Conservation (phyloP, 2,888 invertebrate species). For the Galerucella pusilla region DNA sequence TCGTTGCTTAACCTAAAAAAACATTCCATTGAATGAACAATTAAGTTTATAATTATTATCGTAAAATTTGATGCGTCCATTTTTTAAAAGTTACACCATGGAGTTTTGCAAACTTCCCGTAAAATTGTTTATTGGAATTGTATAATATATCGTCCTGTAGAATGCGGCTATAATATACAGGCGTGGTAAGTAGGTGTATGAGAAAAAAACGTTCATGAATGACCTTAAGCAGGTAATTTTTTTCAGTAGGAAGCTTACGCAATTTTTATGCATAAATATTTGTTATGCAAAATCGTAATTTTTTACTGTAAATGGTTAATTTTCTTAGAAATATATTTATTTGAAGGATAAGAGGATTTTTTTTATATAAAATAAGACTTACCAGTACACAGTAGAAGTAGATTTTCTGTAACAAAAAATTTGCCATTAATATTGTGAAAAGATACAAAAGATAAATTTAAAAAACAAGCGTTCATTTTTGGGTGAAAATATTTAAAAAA, state of each 20-base stretch:
- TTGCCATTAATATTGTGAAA: too few relatives aligned
- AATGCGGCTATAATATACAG: conserved; percentile 10
- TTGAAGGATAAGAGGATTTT: too few relatives aligned
- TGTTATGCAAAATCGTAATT: neutral
- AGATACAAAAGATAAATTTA: neutral
- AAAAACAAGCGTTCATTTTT: neutral
- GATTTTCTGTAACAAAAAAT: too few relatives aligned
- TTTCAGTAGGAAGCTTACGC: conserved; percentile 13
- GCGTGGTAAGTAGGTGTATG: neutral
- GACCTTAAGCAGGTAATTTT: conserved; percentile 4
- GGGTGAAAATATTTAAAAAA: neutral
- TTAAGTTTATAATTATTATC: neutral
- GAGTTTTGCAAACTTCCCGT: neutral
- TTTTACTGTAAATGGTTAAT: too few relatives aligned
- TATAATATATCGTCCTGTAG: conserved; percentile 1
- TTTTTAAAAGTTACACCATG: neutral
- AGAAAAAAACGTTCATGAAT: neutral
- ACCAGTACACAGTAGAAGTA: too few relatives aligned
- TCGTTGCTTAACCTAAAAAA: neutral
- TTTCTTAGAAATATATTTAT: too few relatives aligned
- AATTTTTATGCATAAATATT: conserved; percentile 8
- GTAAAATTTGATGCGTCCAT: neutral
- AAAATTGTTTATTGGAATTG: neutral
- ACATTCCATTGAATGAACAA: neutral
- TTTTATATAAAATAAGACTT: too few relatives aligned